Evolutionary conservation across 2,113 vertebrate genomes (phyloP).

Genomic region (Scomber scombrus): DNA sequence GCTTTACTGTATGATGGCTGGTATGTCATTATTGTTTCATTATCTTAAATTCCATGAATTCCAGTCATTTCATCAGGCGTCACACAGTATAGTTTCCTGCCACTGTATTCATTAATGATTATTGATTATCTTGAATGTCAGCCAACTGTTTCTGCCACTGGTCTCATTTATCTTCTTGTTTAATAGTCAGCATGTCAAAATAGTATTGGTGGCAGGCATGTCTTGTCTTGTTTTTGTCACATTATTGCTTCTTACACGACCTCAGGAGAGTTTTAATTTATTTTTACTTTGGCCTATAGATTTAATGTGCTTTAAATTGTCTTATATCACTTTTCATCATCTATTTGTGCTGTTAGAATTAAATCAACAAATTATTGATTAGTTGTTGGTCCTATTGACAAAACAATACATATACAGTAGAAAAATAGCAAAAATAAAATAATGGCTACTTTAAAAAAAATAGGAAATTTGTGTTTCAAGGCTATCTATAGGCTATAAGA

Average conservation of each 20-base stretch:
- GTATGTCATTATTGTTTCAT: neutral
- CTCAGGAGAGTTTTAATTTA: neutral
- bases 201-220: neutral
- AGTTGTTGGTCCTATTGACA: neutral
- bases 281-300: neutral
- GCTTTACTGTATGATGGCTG: neutral
- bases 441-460: neutral
- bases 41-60: neutral
- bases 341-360: neutral
- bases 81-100: neutral
- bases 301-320: neutral
- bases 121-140: slow-evolving; percentile 52
- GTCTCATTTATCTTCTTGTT: neutral
- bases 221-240: neutral
- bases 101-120: slow-evolving; percentile 32
- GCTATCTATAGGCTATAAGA: neutral
- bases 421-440: neutral
- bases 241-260: neutral
- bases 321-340: neutral
- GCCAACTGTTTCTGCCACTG: slow-evolving; percentile 2
- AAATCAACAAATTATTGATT: neutral
- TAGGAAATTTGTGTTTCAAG: too few relatives aligned
- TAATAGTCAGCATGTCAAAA: neutral
- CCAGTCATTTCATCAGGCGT: slow-evolving; percentile 9
- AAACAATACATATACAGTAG: too few relatives aligned